Conservation (phyloP, 2,113 vertebrate species). For the Sciurus niger region DNA sequence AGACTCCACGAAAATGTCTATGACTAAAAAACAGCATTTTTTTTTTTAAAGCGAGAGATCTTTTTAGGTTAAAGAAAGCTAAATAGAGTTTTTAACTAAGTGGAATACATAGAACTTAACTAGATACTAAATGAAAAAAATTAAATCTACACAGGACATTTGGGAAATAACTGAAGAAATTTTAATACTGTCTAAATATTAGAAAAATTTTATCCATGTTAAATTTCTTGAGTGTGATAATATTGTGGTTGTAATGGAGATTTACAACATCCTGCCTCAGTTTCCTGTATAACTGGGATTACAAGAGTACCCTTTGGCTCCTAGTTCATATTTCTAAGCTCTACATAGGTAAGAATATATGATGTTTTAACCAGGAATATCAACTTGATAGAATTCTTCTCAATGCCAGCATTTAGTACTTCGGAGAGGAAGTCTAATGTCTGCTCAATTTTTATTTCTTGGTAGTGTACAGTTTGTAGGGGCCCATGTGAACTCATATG, state of each 20-base stretch:
- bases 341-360: not conserved
- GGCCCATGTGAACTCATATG: not conserved
- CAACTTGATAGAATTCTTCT: not conserved
- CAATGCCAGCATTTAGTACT: not conserved
- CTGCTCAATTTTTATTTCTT: not conserved
- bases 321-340: not conserved
- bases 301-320: no score
- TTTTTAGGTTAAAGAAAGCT: conserved; percentile 47
- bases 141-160: not conserved
- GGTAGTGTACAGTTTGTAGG: not conserved
- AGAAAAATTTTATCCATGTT: conserved; percentile 14
- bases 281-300: no score
- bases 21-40: not conserved
- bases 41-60: not conserved
- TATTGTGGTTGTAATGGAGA: not conserved
- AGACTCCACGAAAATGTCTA: not conserved
- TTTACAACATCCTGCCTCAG: no score
- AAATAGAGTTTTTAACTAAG: not conserved
- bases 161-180: not conserved
- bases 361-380: not conserved
- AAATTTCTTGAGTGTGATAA: not conserved
- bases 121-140: not conserved
- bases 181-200: not conserved
- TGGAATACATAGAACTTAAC: not conserved
- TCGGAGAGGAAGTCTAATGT: not conserved